Conservation (phyloP, 2,113 vertebrate species). For the Bufo bufo region DNA sequence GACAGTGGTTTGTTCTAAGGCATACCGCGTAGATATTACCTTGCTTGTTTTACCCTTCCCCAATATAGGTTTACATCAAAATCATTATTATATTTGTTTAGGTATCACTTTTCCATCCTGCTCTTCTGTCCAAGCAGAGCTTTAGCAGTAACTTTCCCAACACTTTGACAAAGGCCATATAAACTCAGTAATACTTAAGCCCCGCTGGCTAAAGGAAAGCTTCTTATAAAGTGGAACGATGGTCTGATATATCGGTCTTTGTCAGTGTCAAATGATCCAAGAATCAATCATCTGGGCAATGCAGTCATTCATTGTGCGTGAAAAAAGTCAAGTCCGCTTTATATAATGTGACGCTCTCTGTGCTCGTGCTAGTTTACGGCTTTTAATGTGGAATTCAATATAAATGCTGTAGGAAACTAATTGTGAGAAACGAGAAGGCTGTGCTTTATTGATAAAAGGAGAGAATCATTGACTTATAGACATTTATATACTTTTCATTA, state of each 20-base stretch:
- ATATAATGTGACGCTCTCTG: neutral
- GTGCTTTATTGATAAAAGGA: neutral
- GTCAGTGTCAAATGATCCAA: slow-evolving; percentile 31
- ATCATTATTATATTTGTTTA: neutral
- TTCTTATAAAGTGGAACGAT: slow-evolving; percentile 11
- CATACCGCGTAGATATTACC: neutral
- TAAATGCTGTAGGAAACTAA: neutral
- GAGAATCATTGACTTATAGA: neutral
- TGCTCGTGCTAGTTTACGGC: slow-evolving; percentile 15
- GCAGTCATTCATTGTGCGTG: neutral
- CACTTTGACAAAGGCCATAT: neutral
- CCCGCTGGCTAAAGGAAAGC: neutral
- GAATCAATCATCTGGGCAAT: slow-evolving; percentile 17
- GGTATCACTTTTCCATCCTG: neutral
- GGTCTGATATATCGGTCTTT: neutral
- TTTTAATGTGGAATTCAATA: neutral
- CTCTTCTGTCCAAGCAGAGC: neutral
- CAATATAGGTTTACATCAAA: neutral
- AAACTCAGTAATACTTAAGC: slow-evolving; percentile 6
- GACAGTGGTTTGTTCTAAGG: neutral
- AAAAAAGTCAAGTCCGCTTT: slow-evolving; percentile 24
- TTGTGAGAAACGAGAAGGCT: neutral
- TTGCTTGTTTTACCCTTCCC: neutral
- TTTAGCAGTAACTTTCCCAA: neutral
- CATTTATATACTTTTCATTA: neutral